Evolutionary conservation across 2,888 invertebrate species (phyloP), one percentile per base, ranked within the genome.

Genomic region (Unio delphinus): DNA sequence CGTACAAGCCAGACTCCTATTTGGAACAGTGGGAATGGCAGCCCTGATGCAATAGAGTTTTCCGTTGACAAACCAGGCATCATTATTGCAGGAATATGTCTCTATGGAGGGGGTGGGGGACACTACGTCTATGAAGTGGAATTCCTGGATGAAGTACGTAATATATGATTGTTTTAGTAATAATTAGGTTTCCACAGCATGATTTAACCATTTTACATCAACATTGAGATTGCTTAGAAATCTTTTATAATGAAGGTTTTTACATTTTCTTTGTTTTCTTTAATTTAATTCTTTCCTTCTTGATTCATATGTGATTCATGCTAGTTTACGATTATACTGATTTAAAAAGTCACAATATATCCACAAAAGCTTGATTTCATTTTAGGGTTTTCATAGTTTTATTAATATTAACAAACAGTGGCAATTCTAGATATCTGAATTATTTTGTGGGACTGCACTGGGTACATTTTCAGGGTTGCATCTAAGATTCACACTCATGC

Each of bases 21-120:
- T 0, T 99, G 99, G 99, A 98, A 98, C 89, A 97, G 98, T 0
- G 97, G 98, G 5, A 97, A 96, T 89, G 98, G 98, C 55, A 96
- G 96, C 17, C 96, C 98, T 0, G 99, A 99, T 91, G 98, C 98
- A 0, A 95, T 99, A 83, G 96, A 96, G 85, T 97, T 98, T 87
- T 94, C 95, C 56, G 97, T 98, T 17, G 98, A 99, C 91, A 92
- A 95, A 28, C 92, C 95, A 0, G 98, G 98, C 3, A 94, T 98
- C 63, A 94, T 95, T 34, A 93, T 99, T 59, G 95, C 95, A 54
- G 99, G 98, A 0, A 95, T 95, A 5, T 95, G 95, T 83, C 94
- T 98, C 55, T 99, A 96, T 89, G 95, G 95, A 0, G 98, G 98
- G 0, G 80, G 81, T 18, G 93, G 94, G 4, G 96, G 96, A 1